Percentiles rank a stretch among this genome's conserved stretches.
phyloP scores from a whole-genome alignment of 2,888 invertebrate genomes.

The Plusia festucae region DNA sequence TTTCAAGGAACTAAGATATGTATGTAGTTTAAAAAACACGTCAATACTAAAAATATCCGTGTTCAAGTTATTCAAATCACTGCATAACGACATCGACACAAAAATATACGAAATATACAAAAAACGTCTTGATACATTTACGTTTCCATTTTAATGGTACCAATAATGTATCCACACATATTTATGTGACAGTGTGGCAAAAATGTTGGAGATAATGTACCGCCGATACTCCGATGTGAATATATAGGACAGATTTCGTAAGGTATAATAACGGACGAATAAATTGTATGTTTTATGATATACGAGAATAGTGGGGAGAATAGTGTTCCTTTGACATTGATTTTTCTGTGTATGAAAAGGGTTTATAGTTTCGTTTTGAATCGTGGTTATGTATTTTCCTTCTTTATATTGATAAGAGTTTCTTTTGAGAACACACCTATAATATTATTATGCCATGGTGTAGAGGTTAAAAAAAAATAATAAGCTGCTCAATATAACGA shows the following conservation, averaged over 20 bases:
- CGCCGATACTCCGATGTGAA: slow-evolving; percentile 36
- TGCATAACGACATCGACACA: not conserved
- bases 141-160: slow-evolving; percentile 48
- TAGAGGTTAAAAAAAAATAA: too few species aligned
- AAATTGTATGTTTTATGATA: slow-evolving; percentile 57
- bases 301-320: slow-evolving; percentile 23
- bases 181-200: slow-evolving; percentile 57
- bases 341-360: too few species aligned
- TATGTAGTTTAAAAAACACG: not conserved
- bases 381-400: not conserved
- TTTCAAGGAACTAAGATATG: too few species aligned
- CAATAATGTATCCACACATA: slow-evolving; percentile 57
- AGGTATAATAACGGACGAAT: slow-evolving; percentile 46
- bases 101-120: slow-evolving; percentile 26
- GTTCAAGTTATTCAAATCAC: slow-evolving; percentile 3
- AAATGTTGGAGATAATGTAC: slow-evolving; percentile 56
- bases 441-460: too few species aligned
- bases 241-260: slow-evolving; percentile 46
- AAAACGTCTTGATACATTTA: slow-evolving; percentile 48
- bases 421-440: too few species aligned
- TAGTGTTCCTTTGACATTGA: slow-evolving; percentile 10
- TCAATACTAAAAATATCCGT: too few species aligned
- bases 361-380: not conserved
- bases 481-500: too few species aligned
- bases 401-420: too few species aligned